These are phyloP conservation scores for Chionoecetes opilio DNA, from an alignment of 1,140 invertebrate species.

Conservation along the genomic window DNA sequence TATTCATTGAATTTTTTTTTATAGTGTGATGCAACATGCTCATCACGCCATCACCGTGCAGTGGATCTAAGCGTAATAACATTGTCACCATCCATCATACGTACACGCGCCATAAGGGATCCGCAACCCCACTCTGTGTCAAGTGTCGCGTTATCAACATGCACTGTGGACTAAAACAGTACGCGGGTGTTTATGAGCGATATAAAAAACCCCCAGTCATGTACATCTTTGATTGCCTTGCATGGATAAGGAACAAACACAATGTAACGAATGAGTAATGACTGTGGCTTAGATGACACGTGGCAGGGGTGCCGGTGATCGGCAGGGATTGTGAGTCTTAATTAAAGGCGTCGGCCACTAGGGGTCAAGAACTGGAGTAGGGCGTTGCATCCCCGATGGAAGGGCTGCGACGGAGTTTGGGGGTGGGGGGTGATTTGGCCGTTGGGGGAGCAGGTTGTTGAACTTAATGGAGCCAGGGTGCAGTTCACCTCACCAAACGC, in stretches of 20 bases:
- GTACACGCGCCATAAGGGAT: background rate
- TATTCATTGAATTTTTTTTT: no score
- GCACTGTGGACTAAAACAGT: background rate
- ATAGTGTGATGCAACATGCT: no score
- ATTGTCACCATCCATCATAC: background rate
- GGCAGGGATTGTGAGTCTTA: background rate
- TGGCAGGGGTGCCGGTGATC: background rate
- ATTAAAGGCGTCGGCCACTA: slow-evolving; percentile 3
- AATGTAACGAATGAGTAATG: background rate
- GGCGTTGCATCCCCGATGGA: slow-evolving; percentile 36
- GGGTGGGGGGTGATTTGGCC: background rate
- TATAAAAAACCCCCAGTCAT: no score
- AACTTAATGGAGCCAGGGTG: background rate
- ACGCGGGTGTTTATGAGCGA: background rate
- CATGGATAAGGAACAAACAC: background rate
- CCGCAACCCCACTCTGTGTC: background rate
- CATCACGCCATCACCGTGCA: background rate
- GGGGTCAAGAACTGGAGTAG: slow-evolving; percentile 59
- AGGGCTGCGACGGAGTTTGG: background rate
- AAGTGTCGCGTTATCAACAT: background rate
- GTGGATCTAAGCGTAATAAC: background rate
- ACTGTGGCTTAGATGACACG: background rate
- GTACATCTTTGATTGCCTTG: background rate
- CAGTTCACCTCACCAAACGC: background rate
- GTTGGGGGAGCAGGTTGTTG: slow-evolving; percentile 25